Base-by-base conservation (phyloP, 2,797 vertebrate species). In the Lophotriccus pileatus region DNA sequence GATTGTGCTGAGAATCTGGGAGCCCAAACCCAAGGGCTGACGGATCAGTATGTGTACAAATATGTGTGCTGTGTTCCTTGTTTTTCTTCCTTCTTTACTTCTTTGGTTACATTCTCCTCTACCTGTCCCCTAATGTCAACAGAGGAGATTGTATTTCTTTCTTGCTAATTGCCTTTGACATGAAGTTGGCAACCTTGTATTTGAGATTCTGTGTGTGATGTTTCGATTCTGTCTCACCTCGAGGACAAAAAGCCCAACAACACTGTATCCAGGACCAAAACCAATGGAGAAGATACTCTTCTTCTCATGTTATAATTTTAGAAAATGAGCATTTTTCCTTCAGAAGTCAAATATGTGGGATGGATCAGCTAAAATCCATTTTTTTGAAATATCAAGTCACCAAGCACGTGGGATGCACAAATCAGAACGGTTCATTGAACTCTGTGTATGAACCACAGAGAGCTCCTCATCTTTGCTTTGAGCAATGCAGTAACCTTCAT, bases 161-260 rank as follows among this genome's bases (percentile, higher is more conserved):
- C 69, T 55, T 69, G 58, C 77, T 95, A 95, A 96, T 91, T 90
- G 83, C 63, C n/a, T 95, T 85, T 96, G 94, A 96, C 62, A 2
- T 52, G 43, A 84, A 90, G 69, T 59, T 91, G 85, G 69, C 73
- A 94, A 82, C 77, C 58, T 59, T 63, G 30, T 83, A 75, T 90
- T 86, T 88, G 73, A 88, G 80, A 91, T 70, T 85, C 39, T 78
- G 46, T 41, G 39, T 44, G 50, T 52, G 62, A 68, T 52, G 30
- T 37, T 88, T 43, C 1, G 4, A 43, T 74, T 59, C 66, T 94
- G 55, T 14, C 74, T 84, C 80, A 84, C 59, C 90, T 92, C 7
- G 3, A 91, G 83, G 91, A 94, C 74, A 92, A 84, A 90, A 92
- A 86, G 22, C 27, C 23, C 27, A 58, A 23, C 24, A 66, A 72